A percentile compares a stretch with the other conserved stretches of the same genome.
Evolutionary conservation across 2,113 vertebrate species (phyloP).

Genomic region (Leucopsar rothschildi): DNA sequence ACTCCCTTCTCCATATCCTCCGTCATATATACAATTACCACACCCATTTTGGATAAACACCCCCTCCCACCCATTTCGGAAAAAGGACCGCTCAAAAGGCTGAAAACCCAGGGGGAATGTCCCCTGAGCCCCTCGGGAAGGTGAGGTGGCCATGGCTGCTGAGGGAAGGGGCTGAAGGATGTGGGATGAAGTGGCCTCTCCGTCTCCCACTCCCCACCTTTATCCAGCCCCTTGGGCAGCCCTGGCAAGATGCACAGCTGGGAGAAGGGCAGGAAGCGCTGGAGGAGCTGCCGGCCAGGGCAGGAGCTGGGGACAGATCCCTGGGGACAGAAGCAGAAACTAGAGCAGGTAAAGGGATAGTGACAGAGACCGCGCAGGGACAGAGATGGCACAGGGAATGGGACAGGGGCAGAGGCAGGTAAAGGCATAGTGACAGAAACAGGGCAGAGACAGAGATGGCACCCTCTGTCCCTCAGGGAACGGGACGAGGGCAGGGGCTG

Average conservation of each 20-base stretch:
- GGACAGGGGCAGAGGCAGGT: too few relatives aligned
- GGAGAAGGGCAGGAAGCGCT: not conserved
- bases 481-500: not conserved
- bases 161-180: not conserved
- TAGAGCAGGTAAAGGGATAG: too few relatives aligned
- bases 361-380: not conserved
- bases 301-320: too few relatives aligned
- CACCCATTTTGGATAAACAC: not conserved
- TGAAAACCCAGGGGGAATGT: not conserved
- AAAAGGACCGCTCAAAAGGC: not conserved
- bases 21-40: not conserved
- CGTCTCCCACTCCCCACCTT: too few relatives aligned
- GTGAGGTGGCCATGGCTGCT: too few relatives aligned
- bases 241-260: accelerated
- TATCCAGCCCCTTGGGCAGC: not conserved
- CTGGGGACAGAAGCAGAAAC: too few relatives aligned
- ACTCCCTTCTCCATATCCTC: not conserved
- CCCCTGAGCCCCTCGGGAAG: not conserved
- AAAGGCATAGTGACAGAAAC: not conserved
- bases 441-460: not conserved
- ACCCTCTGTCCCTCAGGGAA: too few relatives aligned
- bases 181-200: not conserved
- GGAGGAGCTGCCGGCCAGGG: too few relatives aligned
- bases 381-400: not conserved
- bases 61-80: not conserved